Base-by-base conservation (phyloP, 2,113 vertebrate genomes). In the Corynorhinus townsendii region DNA sequence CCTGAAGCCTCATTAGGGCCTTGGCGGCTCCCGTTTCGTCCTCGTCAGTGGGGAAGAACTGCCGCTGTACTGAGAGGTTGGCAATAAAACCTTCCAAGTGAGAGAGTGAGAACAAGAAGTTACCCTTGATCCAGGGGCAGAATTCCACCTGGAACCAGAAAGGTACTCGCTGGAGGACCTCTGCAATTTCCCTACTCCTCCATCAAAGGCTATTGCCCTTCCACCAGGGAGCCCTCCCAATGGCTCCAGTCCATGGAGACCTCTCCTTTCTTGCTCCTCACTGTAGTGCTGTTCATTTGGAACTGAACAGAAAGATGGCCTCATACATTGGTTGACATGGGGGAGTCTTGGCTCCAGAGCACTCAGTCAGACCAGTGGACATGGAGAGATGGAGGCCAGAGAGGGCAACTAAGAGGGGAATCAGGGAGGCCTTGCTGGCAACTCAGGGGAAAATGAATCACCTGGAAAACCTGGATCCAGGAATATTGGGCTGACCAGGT, bases 1-100 rank as follows among this genome's bases (percentile, higher is more conserved):
- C 99, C 97, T 99, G 99, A 90, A 99, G 99, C 33, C 99, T 99
- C 99, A 99, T 99, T 95, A 99, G 97, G 2, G 99, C 99, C 96
- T 99, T 99, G 0, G 99, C 99, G 1, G 99, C 99, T 33, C 99
- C 99, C 0, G 97, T 99, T 96, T 99, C 98, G 4, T 99, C 99
- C 92, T 99, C 99, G 0, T 99, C 98, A 17, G 99, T 99, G 2
- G 99, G 99, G 62, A 99, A 99, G 97, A 98, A 99, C 96, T 99
- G 99, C 33, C 99, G 98, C 97, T 99, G 99, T 62, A 99, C 79
- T 0, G 99, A 99, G 43, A 99, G 99, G 95, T 99, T 99, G 75
- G 99, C 98, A 93, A 99, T 99, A 89, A 99, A 99, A 43, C 98
- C 99, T 99, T 98, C 8, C 89, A 49, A 97, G 89, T n/a, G 52